Evolutionary conservation across 2,797 vertebrate species (phyloP), one percentile per base, ranked within the genome.

Genomic region (Xiphorhynchus erythropygius): DNA sequence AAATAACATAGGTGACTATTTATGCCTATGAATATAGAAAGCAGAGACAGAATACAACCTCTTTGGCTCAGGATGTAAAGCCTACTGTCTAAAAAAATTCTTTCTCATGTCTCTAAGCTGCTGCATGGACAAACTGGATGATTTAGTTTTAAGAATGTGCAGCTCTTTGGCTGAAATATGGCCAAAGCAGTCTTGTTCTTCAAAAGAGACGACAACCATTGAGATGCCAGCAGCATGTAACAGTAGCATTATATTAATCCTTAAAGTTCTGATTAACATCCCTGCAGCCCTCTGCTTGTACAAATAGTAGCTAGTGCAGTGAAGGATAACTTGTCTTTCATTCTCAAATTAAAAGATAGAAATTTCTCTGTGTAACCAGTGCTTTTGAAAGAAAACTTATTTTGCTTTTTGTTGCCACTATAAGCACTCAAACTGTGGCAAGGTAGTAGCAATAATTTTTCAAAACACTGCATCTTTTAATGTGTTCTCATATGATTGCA

Each of bases 1-100:
- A 87, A 93, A 56, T 87, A 93, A 39, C 64, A 65, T 49, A 85
- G 63, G 53, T 93, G 35, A 41, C 52, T 95, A 41, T 91, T 94
- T 83, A 60, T 78, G 35, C 65, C 82, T 73, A 4, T 37, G 37
- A 37, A 37, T 37, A 37, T 73, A 57, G 67, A 73, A 87, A 87
- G 44, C 27, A 78, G 59, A 78, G 39, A 52, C 37, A 93, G 73
- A 94, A 93, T 90, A 10, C 73, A 94, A 52, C 19, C 39, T 90
- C 9, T 86, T 65, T 59, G 73, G 22, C 70, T 50, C 67, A 62
- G 55, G 37, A 60, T 92, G 69, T 89, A 77, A 88, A 52, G 35
- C 64, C 11, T 56, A 4, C 25, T 44, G 63, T 84, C 62, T 64
- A 69, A 44, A 35, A 33, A 63, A 28, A 37, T 79, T 82, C 22